phyloP scores from a whole-genome alignment of 92 coral and sea anemone genomes.

The Isaurus tuberculatus region DNA sequence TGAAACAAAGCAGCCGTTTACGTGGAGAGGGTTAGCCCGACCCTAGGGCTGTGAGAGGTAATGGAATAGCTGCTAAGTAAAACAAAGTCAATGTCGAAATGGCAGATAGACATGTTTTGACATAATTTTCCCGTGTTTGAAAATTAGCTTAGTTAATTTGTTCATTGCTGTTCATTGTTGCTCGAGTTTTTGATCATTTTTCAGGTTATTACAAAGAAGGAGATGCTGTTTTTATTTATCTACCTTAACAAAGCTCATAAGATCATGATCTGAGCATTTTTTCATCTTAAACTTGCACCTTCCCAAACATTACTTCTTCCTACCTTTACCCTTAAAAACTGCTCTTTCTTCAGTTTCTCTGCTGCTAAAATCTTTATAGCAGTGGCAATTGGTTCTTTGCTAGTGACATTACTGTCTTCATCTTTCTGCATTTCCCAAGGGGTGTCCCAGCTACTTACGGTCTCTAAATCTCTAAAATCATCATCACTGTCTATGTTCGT shows the following conservation, averaged over 20 bases:
- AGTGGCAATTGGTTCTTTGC: conserved; percentile 7
- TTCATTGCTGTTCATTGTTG: no score
- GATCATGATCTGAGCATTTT: conserved; percentile 41
- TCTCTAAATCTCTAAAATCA: conserved; percentile 39
- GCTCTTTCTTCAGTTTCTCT: conserved; percentile 30
- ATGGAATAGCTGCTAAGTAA: neutral
- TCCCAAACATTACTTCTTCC: conserved; percentile 50
- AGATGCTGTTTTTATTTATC: no score
- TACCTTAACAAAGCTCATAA: conserved; percentile 5
- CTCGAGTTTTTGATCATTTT: no score
- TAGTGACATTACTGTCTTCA: neutral
- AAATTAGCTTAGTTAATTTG: no score
- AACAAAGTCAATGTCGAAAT: no score
- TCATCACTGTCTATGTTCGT: conserved; percentile 50
- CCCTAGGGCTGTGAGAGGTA: no score
- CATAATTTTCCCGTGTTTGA: no score
- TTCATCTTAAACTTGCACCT: conserved; percentile 49
- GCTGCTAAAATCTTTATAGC: conserved; percentile 4
- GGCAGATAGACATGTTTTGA: no score
- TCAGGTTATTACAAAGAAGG: no score
- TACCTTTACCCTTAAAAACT: conserved; percentile 33
- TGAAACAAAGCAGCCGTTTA: neutral
- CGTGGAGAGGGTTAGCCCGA: no score
- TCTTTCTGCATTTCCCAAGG: conserved; percentile 11
- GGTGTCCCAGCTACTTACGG: neutral